Conservation (phyloP, 2,888 invertebrate genomes). For the Acrobasis consociella region DNA sequence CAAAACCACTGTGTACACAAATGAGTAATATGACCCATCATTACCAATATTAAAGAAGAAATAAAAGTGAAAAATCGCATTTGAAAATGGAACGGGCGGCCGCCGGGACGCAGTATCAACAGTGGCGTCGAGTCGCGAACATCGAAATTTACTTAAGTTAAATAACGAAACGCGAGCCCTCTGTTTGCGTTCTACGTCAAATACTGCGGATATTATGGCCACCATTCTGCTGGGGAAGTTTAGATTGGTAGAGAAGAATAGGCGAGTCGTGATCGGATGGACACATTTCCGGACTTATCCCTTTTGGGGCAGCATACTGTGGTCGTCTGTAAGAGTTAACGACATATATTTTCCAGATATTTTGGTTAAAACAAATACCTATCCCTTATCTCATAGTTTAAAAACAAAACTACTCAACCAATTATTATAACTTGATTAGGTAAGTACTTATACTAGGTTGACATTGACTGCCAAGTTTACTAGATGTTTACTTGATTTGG, state of each 20-base stretch:
- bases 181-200: conserved; percentile 75
- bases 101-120: conserved; percentile 58
- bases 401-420: too few relatives aligned
- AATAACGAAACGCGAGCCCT: conserved; percentile 79
- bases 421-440: too few relatives aligned
- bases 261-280: not conserved
- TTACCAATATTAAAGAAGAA: conserved; percentile 50
- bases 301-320: too few relatives aligned
- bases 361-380: too few relatives aligned
- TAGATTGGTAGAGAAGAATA: conserved; percentile 8
- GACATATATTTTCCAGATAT: too few relatives aligned
- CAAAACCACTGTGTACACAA: not conserved
- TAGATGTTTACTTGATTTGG: too few relatives aligned
- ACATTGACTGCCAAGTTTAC: too few relatives aligned
- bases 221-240: conserved; percentile 3
- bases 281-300: too few relatives aligned
- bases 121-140: conserved; percentile 67
- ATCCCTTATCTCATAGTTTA: too few relatives aligned
- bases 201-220: conserved; percentile 40
- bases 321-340: too few relatives aligned
- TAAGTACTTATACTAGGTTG: too few relatives aligned
- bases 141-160: conserved; percentile 82
- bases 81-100: conserved; percentile 53
- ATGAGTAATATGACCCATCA: conserved; percentile 26
- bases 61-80: conserved; percentile 48